A percentile compares a stretch with the other conserved stretches of the same genome.
Evolutionary conservation across 2,888 invertebrate genomes (phyloP).

Genomic region (Rhodophaea formosa): DNA sequence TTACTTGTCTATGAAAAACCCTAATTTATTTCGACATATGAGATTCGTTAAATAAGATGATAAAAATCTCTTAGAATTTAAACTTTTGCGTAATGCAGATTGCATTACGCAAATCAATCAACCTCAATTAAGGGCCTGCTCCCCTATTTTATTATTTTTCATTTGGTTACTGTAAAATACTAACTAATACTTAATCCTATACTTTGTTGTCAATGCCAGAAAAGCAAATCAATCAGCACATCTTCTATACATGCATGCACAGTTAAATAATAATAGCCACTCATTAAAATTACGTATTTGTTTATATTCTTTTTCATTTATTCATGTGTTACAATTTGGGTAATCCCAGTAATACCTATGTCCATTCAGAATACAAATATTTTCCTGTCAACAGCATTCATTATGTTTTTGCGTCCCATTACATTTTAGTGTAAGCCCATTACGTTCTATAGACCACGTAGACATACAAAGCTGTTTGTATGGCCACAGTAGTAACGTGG

Average conservation of each 20-base stretch:
- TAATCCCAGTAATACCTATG: background rate
- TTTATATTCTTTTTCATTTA: background rate
- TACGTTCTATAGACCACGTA: constrained; percentile 6
- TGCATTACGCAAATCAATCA: no score
- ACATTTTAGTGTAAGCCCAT: constrained; percentile 2
- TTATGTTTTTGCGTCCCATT: constrained; percentile 4
- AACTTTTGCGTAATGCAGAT: no score
- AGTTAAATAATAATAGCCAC: no score
- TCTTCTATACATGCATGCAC: no score
- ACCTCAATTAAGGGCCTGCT: background rate
- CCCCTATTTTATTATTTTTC: no score
- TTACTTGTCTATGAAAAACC: no score
- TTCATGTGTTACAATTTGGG: background rate
- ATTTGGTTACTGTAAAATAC: no score
- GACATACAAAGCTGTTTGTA: constrained; percentile 9
- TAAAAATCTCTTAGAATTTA: no score
- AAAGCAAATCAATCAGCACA: no score
- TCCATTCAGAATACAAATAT: background rate
- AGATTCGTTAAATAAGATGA: background rate
- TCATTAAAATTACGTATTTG: background rate
- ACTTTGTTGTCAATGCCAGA: no score
- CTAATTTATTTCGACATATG: no score
- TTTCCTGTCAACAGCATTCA: constrained; percentile 3
- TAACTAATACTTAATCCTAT: no score
- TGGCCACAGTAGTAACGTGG: background rate